Evolutionary conservation across 2,888 invertebrate genomes (phyloP).

Genomic region (Rhagophthalmus giganteus): DNA sequence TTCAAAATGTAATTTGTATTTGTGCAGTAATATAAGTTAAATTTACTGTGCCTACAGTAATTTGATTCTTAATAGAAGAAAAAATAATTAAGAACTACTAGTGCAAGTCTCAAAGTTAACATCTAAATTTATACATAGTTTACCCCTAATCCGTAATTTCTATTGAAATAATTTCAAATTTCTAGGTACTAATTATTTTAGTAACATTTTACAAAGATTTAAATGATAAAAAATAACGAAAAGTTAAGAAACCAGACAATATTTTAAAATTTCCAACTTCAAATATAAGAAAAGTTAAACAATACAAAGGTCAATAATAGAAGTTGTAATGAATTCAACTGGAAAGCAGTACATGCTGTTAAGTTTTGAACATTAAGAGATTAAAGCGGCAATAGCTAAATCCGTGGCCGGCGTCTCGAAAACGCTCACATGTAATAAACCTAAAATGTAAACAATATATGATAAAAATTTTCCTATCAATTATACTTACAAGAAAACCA

Average conservation of each 20-base stretch:
- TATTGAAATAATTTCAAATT: too few species aligned
- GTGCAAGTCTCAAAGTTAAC: not conserved
- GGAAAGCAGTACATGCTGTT: constrained; percentile 86
- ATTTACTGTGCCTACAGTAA: constrained; percentile 32
- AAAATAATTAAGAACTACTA: too few species aligned
- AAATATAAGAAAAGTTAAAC: constrained; percentile 1
- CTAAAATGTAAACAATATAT: constrained; percentile 43
- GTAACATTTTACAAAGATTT: not conserved
- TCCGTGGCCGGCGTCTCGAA: constrained; percentile 87
- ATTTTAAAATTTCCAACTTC: not conserved
- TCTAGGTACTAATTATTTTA: not conserved
- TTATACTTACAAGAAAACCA: too few species aligned
- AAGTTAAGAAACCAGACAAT: constrained; percentile 10
- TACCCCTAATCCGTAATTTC: too few species aligned
- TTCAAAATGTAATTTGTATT: constrained; percentile 15
- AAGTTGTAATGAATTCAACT: constrained; percentile 52
- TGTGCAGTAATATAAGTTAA: constrained; percentile 22
- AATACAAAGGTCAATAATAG: constrained; percentile 39
- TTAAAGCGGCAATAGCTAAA: constrained; percentile 97
- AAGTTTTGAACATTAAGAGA: constrained; percentile 99
- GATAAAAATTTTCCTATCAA: constrained; percentile 12
- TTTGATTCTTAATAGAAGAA: constrained; percentile 4
- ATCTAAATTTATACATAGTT: too few species aligned
- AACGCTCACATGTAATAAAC: constrained; percentile 62
- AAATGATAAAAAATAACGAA: constrained; percentile 7